A percentile compares a stretch with the other conserved stretches of the same genome.
phyloP scores from a whole-genome alignment of 2,888 invertebrate genomes.

The Protophormia terraenovae region DNA sequence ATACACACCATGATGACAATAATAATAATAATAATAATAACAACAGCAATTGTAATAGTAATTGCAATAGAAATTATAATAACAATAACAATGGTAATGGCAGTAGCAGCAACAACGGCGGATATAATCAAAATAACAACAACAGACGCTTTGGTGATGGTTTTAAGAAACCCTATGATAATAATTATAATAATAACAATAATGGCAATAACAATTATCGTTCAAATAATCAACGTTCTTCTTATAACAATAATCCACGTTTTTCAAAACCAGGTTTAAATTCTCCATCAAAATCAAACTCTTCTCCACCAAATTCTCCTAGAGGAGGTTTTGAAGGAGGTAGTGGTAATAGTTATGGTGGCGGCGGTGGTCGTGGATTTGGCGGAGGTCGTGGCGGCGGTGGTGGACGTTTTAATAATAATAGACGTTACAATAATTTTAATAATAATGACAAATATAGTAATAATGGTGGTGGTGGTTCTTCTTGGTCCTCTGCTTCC shows the following conservation, averaged over 20 bases:
- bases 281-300: conserved; percentile 33
- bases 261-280: conserved; percentile 36
- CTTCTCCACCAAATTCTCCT: conserved; percentile 44
- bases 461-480: neutral
- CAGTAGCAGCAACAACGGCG: neutral
- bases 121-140: conserved; percentile 8
- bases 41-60: neutral
- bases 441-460: neutral
- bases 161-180: conserved; percentile 51
- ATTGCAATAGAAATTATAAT: conserved; percentile 12
- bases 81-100: conserved; percentile 1
- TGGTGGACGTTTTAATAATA: conserved; percentile 40
- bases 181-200: neutral
- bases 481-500: conserved; percentile 26
- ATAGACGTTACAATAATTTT: conserved; percentile 32
- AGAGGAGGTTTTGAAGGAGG: conserved; percentile 3
- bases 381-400: conserved; percentile 13
- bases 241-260: conserved; percentile 49
- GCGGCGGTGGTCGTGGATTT: neutral
- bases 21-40: neutral
- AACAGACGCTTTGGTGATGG: conserved; percentile 33
- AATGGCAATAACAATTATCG: conserved; percentile 21
- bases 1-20: neutral
- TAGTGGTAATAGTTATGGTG: neutral
- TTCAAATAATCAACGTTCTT: conserved; percentile 45